Evolutionary conservation across 2,113 vertebrate genomes (phyloP), one percentile per base, ranked within the genome.

Genomic region (Trogon surrucura): DNA sequence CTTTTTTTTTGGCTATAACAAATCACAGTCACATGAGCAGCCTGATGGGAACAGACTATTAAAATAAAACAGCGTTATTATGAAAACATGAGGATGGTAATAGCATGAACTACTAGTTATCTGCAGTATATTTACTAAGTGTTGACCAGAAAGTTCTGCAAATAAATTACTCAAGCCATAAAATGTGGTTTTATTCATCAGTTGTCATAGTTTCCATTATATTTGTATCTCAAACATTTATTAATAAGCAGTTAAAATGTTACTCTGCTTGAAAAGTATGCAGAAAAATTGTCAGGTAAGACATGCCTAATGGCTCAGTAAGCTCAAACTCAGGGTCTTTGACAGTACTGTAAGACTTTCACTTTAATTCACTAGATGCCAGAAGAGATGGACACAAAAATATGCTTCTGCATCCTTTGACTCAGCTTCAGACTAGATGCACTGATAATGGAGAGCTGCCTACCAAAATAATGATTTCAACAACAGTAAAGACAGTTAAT

Each of bases 1-100:
- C 20, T 88, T 94, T 87, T 88, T 94, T 87, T 69, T 61, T 69
- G 89, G 58, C 44, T 73, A 32, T 62, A 92, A 83, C 92, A 89
- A 89, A 77, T 85, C 88, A 82, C 34, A 77, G 45, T 65, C 54
- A 80, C n/a, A 58, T 73, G 47, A 88, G 36, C 14, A 72, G 23
- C 27, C 71, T 80, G 62, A 80, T 65, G 64, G 73, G 83, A 84
- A 71, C 34, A 48, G 34, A 53, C 26, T 94, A 70, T 56, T 71
- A 67, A 75, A 95, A 90, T 34, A 70, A 58, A 88, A 65, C 18
- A 65, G 17, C 14, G 30, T 71, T 91, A 60, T 78, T 75, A 92
- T 27, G 77, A 89, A 95, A 93, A 78, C 29, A 65, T 23, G 6
- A 9, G 12, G 25, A 51, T 34, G 34, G 30, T 81, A 75, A 80